phyloP scores from a whole-genome alignment of 2,888 invertebrate genomes.

The Agonopterix heracliana region DNA sequence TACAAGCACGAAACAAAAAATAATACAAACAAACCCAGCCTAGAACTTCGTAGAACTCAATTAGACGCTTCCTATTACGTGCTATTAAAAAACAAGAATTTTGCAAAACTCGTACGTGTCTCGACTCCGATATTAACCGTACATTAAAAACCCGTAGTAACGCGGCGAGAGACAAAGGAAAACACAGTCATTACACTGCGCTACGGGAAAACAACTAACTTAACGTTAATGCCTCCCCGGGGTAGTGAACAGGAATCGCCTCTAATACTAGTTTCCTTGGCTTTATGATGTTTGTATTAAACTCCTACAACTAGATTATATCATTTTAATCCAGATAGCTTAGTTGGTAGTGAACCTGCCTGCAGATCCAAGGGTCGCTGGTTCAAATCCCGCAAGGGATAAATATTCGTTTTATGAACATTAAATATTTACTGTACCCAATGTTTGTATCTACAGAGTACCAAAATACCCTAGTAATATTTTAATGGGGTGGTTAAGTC shows the following conservation, averaged over 20 bases:
- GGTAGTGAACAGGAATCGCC: conserved; percentile 13
- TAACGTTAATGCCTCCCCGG: conserved; percentile 26
- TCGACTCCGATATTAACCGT: conserved; percentile 37
- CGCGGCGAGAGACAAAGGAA: conserved; percentile 7
- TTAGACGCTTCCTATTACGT: conserved; percentile 19
- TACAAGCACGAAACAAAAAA: conserved; percentile 15
- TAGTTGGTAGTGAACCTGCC: no score
- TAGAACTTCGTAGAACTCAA: conserved; percentile 28
- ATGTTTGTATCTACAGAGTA: no score
- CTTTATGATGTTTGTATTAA: not conserved
- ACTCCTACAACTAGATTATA: no score
- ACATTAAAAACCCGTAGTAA: conserved; percentile 19
- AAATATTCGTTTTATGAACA: no score
- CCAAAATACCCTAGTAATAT: no score
- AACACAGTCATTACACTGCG: conserved; percentile 39
- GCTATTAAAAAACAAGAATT: conserved; percentile 22
- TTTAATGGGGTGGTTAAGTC: no score
- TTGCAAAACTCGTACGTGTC: conserved; percentile 22
- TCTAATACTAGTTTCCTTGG: conserved; percentile 9
- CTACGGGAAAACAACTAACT: conserved; percentile 35
- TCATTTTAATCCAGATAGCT: no score
- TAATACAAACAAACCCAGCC: no score
- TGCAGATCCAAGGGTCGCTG: no score
- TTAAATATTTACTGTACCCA: no score
- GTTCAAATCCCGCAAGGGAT: no score